Evolutionary conservation across 2,888 invertebrate genomes (phyloP).

Genomic region (Hyalella azteca): DNA sequence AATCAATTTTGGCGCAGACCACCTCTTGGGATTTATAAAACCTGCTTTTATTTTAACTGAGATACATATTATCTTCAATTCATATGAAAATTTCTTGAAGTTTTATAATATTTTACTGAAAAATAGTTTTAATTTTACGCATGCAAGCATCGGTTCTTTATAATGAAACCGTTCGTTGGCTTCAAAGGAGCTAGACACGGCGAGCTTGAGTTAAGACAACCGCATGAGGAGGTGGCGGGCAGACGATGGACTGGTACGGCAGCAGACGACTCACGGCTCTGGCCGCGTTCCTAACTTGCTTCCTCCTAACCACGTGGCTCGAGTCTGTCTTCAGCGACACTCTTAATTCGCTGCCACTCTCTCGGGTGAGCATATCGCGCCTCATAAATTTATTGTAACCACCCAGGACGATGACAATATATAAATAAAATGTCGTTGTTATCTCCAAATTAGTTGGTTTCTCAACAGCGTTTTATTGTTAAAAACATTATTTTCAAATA

Average conservation of each 20-base stretch:
- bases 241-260: neutral
- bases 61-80: neutral
- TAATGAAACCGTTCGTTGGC: neutral
- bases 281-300: conserved; percentile 11
- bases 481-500: too few species aligned
- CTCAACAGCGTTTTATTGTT: too few species aligned
- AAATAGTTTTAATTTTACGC: neutral
- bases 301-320: conserved; percentile 22
- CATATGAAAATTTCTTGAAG: neutral
- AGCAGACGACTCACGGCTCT: neutral
- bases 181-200: neutral
- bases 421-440: too few species aligned
- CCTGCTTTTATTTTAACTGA: neutral
- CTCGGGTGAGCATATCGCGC: neutral
- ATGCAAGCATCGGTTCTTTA: neutral
- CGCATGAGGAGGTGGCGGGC: neutral
- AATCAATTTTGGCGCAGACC: too few species aligned
- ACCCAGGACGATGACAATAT: too few species aligned
- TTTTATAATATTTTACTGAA: neutral
- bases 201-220: neutral
- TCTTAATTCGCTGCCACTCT: neutral
- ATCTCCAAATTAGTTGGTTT: too few species aligned
- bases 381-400: too few species aligned
- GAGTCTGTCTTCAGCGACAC: neutral
- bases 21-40: too few species aligned